phyloP scores from a whole-genome alignment of 2,888 invertebrate species.

The Drosophila differens region DNA sequence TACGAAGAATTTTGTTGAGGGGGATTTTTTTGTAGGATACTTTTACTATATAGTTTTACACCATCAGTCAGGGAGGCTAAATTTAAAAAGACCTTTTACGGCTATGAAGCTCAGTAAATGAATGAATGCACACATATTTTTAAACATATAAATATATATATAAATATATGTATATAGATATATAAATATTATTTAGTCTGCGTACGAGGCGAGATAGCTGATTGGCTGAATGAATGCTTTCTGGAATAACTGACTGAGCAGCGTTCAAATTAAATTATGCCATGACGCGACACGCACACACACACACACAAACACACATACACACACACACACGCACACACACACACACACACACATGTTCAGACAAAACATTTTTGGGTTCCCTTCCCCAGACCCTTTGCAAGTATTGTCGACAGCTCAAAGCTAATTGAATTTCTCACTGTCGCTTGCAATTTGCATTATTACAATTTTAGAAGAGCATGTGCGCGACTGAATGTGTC shows the following conservation, averaged over 20 bases:
- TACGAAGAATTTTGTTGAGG: neutral
- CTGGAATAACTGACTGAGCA: constrained; percentile 75
- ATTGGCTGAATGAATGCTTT: constrained; percentile 57
- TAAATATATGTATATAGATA: neutral
- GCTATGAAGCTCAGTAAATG: constrained; percentile 8
- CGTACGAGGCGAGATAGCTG: constrained; percentile 55
- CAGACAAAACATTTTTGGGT: constrained; percentile 31
- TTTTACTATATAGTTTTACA: neutral
- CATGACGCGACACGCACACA: constrained; percentile 65
- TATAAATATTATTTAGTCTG: constrained; percentile 25
- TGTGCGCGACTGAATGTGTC: neutral
- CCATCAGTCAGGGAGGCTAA: neutral
- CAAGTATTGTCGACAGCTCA: constrained; percentile 61
- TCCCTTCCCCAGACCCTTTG: constrained; percentile 40
- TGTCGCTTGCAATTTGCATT: constrained; percentile 83
- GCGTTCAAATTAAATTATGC: constrained; percentile 79
- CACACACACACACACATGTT: neutral
- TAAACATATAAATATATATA: neutral
- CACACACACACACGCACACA: constrained; percentile 10
- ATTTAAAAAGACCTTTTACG: neutral
- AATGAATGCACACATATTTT: constrained; percentile 15
- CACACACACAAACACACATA: constrained; percentile 6
- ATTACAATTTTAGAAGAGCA: constrained; percentile 74
- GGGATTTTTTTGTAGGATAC: neutral
- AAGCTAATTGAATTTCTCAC: constrained; percentile 83